A percentile compares a stretch with the other conserved stretches of the same genome.
phyloP scores from a whole-genome alignment of 2,113 vertebrate genomes.

The Parus major region DNA sequence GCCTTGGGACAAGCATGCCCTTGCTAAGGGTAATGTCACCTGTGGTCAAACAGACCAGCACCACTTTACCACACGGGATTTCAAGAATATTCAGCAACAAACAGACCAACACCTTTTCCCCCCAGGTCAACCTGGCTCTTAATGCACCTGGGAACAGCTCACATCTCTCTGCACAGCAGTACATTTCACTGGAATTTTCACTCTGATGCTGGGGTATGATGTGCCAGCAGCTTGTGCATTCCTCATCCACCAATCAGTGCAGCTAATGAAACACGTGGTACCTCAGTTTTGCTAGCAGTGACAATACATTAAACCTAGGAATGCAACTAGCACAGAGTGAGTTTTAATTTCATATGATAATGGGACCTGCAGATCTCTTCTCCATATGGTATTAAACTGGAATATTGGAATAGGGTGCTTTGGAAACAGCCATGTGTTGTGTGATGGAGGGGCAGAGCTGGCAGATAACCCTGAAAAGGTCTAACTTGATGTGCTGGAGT shows the following conservation, averaged over 20 bases:
- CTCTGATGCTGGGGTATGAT: not conserved
- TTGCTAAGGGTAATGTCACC: not conserved
- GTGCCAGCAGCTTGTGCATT: conserved; percentile 11
- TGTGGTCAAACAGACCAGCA: not conserved
- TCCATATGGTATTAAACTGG: fast-evolving
- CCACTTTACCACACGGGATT: not conserved
- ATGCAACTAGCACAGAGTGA: not conserved
- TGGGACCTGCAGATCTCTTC: not conserved
- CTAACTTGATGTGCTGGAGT: not conserved
- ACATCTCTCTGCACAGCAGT: not conserved
- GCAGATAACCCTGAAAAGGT: conserved; percentile 17
- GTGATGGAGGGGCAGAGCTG: not conserved
- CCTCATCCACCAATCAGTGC: not conserved
- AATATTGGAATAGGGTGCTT: not conserved
- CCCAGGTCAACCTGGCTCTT: not conserved
- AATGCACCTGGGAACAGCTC: not conserved
- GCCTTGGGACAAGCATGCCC: not conserved
- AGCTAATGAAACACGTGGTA: not conserved
- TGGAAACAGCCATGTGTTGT: not conserved
- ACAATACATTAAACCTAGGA: not conserved
- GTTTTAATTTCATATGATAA: conserved; percentile 13
- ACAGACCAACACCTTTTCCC: not conserved
- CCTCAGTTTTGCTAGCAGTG: not conserved
- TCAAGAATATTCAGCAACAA: not conserved
- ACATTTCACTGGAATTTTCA: not conserved